Percentiles rank a stretch among this genome's conserved stretches.
Conservation (phyloP, 2,797 vertebrate species). For the Holocentrus rufus region DNA sequence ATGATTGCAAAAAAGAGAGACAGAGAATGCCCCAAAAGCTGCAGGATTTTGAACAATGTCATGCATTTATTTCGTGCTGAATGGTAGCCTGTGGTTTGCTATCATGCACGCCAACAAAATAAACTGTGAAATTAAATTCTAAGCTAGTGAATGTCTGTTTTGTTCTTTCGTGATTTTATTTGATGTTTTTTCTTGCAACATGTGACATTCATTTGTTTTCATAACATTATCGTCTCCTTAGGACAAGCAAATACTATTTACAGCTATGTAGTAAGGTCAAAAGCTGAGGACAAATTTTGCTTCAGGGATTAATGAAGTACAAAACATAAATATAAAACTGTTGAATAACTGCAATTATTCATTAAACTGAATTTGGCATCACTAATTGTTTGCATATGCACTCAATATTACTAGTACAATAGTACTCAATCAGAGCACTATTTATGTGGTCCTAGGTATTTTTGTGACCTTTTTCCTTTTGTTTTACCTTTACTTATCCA, state of each 20-base stretch:
- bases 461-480: too few relatives aligned
- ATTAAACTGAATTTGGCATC: not conserved
- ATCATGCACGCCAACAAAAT: slow-evolving; percentile 19
- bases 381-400: not conserved
- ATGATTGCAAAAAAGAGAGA: slow-evolving; percentile 17
- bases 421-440: not conserved
- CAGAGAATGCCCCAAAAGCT: slow-evolving; percentile 16
- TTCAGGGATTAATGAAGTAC: too few relatives aligned
- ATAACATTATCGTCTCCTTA: not conserved
- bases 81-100: slow-evolving; percentile 20
- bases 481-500: too few relatives aligned
- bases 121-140: slow-evolving; percentile 4
- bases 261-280: too few relatives aligned
- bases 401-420: not conserved
- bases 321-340: not conserved
- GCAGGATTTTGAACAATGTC: slow-evolving; percentile 20
- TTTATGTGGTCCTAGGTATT: not conserved
- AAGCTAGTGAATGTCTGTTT: not conserved
- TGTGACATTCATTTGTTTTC: not conserved
- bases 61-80: slow-evolving; percentile 32
- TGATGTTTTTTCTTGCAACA: not conserved
- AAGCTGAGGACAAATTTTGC: too few relatives aligned
- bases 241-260: too few relatives aligned
- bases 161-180: not conserved
- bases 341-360: not conserved